A percentile compares a stretch with the other conserved stretches of the same genome.
Conservation (phyloP, 2,797 vertebrate species). For the Falco concolor region DNA sequence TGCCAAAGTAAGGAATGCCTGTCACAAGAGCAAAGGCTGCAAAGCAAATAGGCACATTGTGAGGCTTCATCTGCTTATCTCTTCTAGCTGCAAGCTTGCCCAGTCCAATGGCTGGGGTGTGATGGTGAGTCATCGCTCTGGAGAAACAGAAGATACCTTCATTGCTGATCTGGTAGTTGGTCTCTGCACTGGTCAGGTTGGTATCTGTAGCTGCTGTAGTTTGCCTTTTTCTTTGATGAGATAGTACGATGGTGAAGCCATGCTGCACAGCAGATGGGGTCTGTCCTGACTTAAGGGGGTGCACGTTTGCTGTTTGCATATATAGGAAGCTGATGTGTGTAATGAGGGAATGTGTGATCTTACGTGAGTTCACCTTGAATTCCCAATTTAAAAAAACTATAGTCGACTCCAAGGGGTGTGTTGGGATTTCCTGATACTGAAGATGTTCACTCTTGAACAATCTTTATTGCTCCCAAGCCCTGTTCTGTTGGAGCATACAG, state of each 20-base stretch:
- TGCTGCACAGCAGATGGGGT: not conserved
- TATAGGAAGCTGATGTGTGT: not conserved
- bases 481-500: not conserved
- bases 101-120: slow-evolving; percentile 97
- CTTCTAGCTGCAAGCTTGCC: slow-evolving; percentile 90
- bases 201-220: not conserved
- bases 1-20: not conserved
- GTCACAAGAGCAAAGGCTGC: not conserved
- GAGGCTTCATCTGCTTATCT: not conserved
- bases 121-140: slow-evolving; percentile 98
- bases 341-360: not conserved
- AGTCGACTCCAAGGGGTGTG: not conserved
- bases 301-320: not conserved
- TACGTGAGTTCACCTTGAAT: not conserved
- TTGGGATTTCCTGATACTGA: not conserved
- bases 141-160: slow-evolving; percentile 98
- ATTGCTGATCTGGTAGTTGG: slow-evolving; percentile 98
- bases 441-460: not conserved
- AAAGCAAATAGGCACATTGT: not conserved
- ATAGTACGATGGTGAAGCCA: rapidly evolving
- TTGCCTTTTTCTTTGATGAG: not conserved
- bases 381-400: not conserved
- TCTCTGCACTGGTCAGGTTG: slow-evolving; percentile 96
- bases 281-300: not conserved
- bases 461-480: not conserved